phyloP scores from a whole-genome alignment of 2,797 vertebrate species.

The Mustela erminea region DNA sequence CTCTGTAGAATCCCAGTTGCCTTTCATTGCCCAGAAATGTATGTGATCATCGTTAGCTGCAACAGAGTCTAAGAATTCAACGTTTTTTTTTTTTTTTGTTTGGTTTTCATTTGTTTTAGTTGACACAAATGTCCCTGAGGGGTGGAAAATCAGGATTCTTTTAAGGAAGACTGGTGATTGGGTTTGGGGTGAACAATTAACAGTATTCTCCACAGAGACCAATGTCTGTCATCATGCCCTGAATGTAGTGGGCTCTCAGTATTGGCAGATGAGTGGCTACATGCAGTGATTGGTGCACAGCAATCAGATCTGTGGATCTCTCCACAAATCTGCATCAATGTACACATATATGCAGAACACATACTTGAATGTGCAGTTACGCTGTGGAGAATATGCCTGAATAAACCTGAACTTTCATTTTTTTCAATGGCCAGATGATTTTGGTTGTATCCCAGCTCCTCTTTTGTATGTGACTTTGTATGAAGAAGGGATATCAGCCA shows the following conservation, averaged over 20 bases:
- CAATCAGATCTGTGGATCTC: rapidly evolving
- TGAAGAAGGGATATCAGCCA: not conserved
- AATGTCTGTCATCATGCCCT: not conserved
- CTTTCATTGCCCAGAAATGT: not conserved
- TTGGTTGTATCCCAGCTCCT: not conserved
- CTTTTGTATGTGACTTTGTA: not conserved
- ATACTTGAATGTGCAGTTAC: not conserved
- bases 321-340: not conserved
- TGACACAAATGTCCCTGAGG: not conserved
- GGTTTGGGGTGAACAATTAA: not conserved
- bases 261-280: not conserved
- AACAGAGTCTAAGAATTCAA: not conserved
- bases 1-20: not conserved
- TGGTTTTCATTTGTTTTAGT: not conserved
- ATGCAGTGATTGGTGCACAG: rapidly evolving
- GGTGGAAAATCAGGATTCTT: not conserved
- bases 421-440: constrained; percentile 28
- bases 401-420: constrained; percentile 50
- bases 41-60: not conserved
- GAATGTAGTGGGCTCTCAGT: not conserved
- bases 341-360: not conserved
- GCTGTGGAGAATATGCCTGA: not conserved
- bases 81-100: too few relatives aligned
- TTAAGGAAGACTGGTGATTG: not conserved
- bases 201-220: not conserved